Evolutionary conservation across 1,140 invertebrate genomes (phyloP).

Genomic region (Drosophila kurseongensis): DNA sequence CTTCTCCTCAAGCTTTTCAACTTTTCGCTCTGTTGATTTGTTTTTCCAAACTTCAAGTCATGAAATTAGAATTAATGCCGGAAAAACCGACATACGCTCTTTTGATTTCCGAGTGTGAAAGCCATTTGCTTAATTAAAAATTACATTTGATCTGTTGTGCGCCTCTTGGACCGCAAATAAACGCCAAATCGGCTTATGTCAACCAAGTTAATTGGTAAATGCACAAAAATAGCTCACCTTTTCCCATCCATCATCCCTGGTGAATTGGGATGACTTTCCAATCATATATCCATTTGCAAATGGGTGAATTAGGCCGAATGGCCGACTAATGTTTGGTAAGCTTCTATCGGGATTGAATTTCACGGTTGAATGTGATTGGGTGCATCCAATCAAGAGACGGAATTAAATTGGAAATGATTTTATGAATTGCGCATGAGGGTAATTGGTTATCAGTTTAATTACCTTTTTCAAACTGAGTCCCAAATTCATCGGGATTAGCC

Average conservation of each 20-base stretch:
- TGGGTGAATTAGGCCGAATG: conserved; percentile 26
- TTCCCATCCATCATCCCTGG: not conserved
- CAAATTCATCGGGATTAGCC: not conserved
- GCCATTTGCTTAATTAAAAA: conserved; percentile 59
- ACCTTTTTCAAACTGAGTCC: not conserved
- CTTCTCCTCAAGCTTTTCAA: conserved; percentile 1
- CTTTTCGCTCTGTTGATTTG: conserved; percentile 23
- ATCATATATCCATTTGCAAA: conserved; percentile 30
- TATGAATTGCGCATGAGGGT: not conserved
- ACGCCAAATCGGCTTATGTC: conserved; percentile 68
- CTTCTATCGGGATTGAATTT: conserved; percentile 29
- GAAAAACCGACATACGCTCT: conserved; percentile 3
- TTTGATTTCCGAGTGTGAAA: conserved; percentile 17
- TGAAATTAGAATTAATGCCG: no score
- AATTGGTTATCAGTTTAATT: not conserved
- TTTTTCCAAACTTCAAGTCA: conserved; percentile 15
- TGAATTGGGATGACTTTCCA: conserved; percentile 10
- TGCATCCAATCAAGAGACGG: conserved; percentile 11
- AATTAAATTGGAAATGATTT: conserved; percentile 16
- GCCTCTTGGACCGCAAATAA: conserved; percentile 17
- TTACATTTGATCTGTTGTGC: conserved; percentile 45
- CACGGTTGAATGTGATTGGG: conserved; percentile 27
- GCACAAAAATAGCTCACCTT: conserved; percentile 40
- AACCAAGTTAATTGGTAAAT: conserved; percentile 72
- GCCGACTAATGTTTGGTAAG: conserved; percentile 23